Evolutionary conservation across 2,888 invertebrate genomes (phyloP).

Genomic region (Drosophila falleni): DNA sequence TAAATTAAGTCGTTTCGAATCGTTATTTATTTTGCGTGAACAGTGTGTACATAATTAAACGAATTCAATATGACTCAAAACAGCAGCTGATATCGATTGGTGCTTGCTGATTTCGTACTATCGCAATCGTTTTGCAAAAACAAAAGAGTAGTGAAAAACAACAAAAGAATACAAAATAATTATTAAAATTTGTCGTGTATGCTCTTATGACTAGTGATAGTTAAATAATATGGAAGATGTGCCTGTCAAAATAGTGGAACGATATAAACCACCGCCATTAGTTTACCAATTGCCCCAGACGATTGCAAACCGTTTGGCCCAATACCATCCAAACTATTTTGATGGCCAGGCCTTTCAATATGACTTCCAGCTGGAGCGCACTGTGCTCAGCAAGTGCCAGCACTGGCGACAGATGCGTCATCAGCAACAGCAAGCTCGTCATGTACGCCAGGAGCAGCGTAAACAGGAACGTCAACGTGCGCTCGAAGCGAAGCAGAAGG

Average conservation of each 20-base stretch:
- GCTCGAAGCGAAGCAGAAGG: conserved; percentile 87
- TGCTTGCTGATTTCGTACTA: conserved; percentile 12
- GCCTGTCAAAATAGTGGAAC: conserved; percentile 95
- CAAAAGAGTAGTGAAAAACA: conserved; percentile 64
- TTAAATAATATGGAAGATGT: conserved; percentile 90
- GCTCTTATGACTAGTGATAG: conserved; percentile 46
- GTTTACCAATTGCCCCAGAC: conserved; percentile 87
- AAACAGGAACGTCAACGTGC: conserved; percentile 87
- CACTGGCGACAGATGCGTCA: conserved; percentile 90
- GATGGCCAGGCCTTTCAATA: conserved; percentile 87
- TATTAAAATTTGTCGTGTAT: conserved; percentile 66
- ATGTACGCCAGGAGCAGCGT: conserved; percentile 87
- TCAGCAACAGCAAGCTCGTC: conserved; percentile 88
- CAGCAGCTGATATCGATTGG: conserved; percentile 42
- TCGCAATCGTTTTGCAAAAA: conserved; percentile 60
- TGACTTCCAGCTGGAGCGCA: conserved; percentile 91
- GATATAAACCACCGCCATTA: conserved; percentile 92
- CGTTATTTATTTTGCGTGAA: background rate
- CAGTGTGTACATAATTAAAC: conserved; percentile 36
- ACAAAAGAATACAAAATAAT: conserved; percentile 45
- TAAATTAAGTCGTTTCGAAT: background rate
- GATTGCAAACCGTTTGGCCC: conserved; percentile 86
- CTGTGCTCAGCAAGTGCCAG: conserved; percentile 90
- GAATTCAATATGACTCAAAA: conserved; percentile 9
- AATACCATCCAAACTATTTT: conserved; percentile 86